These are phyloP conservation scores for Drosophila orosa DNA, from an alignment of 1,140 invertebrate genomes.

Conservation along the genomic window DNA sequence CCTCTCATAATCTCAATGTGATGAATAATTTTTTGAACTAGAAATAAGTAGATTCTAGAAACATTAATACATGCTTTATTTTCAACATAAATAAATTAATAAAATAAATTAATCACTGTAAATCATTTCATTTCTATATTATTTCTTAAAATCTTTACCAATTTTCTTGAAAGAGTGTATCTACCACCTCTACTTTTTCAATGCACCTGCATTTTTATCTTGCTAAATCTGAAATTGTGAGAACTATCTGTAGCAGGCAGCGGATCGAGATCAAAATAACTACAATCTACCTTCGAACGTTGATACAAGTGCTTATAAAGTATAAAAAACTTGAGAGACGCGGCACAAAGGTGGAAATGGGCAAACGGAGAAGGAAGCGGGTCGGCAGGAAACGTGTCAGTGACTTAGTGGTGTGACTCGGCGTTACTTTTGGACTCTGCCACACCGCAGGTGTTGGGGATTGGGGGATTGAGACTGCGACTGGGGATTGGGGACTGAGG, in stretches of 20 bases:
- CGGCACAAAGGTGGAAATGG: constrained; percentile 12
- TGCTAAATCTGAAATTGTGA: constrained; percentile 3
- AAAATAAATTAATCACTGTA: not conserved
- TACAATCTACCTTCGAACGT: constrained; percentile 16
- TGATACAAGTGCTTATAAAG: constrained; percentile 15
- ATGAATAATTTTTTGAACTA: not conserved
- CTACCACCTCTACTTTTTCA: not conserved
- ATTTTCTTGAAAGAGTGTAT: not conserved
- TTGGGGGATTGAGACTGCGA: not conserved
- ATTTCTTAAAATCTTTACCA: not conserved
- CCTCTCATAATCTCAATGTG: too few relatives aligned
- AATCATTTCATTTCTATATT: not conserved
- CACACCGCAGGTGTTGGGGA: constrained; percentile 19
- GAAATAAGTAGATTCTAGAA: not conserved
- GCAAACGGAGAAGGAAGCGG: constrained; percentile 33
- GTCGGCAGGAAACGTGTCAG: constrained; percentile 65
- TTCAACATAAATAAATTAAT: not conserved
- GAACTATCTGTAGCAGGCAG: constrained; percentile 7
- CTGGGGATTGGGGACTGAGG: not conserved
- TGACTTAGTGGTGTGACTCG: constrained; percentile 68
- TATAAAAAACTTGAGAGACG: not conserved
- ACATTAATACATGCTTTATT: too few relatives aligned
- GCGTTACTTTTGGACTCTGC: constrained; percentile 60
- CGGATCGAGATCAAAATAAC: constrained; percentile 15
- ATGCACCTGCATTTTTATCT: not conserved